Percentiles rank a stretch among this genome's conserved stretches.
phyloP scores from a whole-genome alignment of 2,797 vertebrate species.

The Siniperca undulata region DNA sequence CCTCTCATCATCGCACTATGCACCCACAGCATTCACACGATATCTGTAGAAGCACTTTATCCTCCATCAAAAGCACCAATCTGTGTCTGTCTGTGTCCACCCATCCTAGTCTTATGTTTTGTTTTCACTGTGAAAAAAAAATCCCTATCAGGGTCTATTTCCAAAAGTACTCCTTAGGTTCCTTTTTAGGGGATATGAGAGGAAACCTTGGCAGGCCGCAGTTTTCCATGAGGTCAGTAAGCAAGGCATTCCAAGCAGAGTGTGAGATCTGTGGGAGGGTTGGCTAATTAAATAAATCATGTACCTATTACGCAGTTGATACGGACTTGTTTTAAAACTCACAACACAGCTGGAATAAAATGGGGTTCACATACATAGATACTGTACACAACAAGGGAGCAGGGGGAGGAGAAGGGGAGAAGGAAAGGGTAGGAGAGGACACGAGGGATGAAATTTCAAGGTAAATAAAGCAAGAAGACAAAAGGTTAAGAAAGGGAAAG shows the following conservation, averaged over 20 bases:
- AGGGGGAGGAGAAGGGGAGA: background rate
- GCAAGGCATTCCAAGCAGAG: conserved; percentile 77
- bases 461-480: conserved; percentile 22
- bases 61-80: conserved; percentile 28
- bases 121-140: conserved; percentile 55
- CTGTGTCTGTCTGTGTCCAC: conserved; percentile 37
- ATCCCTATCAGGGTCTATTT: conserved; percentile 68
- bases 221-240: conserved; percentile 86
- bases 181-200: conserved; percentile 86
- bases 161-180: conserved; percentile 76
- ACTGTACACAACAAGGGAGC: conserved; percentile 31
- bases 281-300: conserved; percentile 82
- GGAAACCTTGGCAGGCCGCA: conserved; percentile 81
- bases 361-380: conserved; percentile 26
- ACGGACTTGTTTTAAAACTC: conserved; percentile 61
- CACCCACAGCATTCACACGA: conserved; percentile 18
- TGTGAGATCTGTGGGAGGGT: conserved; percentile 79
- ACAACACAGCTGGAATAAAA: conserved; percentile 68
- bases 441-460: conserved; percentile 33
- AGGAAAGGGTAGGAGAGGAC: conserved; percentile 10
- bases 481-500: conserved; percentile 33
- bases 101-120: conserved; percentile 52
- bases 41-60: conserved; percentile 23
- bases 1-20: background rate
- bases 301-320: conserved; percentile 75